Conservation (phyloP, 1,140 invertebrate genomes). For the Pseudobourletiella spinata region DNA sequence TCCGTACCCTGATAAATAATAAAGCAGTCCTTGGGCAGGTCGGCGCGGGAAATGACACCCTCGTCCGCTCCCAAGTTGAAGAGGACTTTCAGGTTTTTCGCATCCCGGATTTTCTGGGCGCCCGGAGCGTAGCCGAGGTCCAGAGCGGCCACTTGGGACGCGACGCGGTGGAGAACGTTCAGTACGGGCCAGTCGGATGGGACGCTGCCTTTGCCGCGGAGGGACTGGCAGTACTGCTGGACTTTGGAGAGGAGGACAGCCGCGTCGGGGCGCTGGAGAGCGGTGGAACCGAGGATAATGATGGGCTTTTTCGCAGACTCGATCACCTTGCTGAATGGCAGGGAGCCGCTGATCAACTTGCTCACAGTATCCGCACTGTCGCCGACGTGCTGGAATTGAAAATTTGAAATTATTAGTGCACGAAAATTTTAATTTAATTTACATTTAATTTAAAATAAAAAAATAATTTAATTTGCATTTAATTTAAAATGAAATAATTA, state of each 20-base stretch:
- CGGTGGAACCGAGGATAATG: conserved; percentile 81
- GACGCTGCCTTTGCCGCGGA: conserved; percentile 43
- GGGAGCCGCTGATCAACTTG: conserved; percentile 61
- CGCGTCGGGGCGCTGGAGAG: conserved; percentile 64
- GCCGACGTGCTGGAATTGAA: conserved; percentile 68
- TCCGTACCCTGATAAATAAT: conserved; percentile 81
- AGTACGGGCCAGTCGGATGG: conserved; percentile 62
- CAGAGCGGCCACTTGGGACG: conserved; percentile 87
- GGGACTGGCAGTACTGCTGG: conserved; percentile 52
- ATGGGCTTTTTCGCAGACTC: conserved; percentile 76
- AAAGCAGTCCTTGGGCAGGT: conserved; percentile 71
- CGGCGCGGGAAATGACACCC: conserved; percentile 60
- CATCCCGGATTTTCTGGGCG: conserved; percentile 56
- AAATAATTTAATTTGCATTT: no score
- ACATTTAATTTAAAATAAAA: conserved; percentile 2
- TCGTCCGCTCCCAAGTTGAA: conserved; percentile 91
- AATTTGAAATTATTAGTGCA: neutral
- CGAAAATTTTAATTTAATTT: neutral
- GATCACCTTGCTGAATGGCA: conserved; percentile 65
- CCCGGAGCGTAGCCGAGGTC: conserved; percentile 88
- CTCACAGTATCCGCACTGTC: conserved; percentile 61
- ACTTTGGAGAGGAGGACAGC: conserved; percentile 63
- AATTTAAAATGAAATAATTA: neutral
- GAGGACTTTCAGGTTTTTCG: conserved; percentile 63
- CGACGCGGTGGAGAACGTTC: conserved; percentile 83